Percentiles rank a stretch among this genome's conserved stretches.
Evolutionary conservation across 2,888 invertebrate species (phyloP).

Genomic region (Stenurella melanura): DNA sequence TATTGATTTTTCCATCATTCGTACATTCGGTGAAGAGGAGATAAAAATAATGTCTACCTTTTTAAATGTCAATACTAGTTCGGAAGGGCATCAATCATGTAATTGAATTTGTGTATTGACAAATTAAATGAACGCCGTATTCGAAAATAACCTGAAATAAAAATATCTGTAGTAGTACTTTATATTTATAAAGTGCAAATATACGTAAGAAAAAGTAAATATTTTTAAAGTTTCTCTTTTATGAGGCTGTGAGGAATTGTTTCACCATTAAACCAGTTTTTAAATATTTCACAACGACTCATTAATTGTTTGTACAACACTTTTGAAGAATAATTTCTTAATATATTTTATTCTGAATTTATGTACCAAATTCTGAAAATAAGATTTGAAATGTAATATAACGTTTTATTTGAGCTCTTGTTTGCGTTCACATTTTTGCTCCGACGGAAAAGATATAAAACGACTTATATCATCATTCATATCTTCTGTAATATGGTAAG

Average conservation of each 20-base stretch:
- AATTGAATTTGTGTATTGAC: conserved; percentile 7
- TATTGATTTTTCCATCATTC: conserved; percentile 28
- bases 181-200: conserved; percentile 2
- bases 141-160: background rate
- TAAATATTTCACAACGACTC: no score
- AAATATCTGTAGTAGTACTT: background rate
- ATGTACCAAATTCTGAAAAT: background rate
- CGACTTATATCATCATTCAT: background rate
- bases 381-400: background rate
- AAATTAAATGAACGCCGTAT: background rate
- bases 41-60: conserved; percentile 14
- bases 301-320: no score
- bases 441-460: background rate
- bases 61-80: background rate
- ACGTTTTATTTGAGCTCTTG: background rate
- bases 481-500: background rate
- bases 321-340: no score
- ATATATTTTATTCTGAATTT: background rate
- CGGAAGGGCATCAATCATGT: background rate
- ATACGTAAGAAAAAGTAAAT: background rate
- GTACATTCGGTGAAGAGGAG: background rate
- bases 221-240: background rate
- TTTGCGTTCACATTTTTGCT: background rate
- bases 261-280: background rate
- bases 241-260: background rate